Conservation (phyloP, 2,888 invertebrate species). For the Caenorhabditis japonica region DNA sequence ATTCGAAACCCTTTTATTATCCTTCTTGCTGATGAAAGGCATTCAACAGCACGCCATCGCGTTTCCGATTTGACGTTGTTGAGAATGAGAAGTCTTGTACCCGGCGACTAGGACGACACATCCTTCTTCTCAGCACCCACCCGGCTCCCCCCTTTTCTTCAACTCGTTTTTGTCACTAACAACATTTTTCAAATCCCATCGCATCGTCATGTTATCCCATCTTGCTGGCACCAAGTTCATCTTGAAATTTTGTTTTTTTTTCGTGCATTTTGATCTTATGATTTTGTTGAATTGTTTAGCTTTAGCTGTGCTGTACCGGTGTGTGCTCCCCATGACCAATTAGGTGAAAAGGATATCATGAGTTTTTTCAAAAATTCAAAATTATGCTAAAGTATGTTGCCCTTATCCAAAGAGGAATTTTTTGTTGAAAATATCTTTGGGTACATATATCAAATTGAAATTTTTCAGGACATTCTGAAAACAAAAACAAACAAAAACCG, state of each 20-base stretch:
- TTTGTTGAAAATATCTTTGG: no score
- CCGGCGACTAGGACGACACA: constrained; percentile 43
- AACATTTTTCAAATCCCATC: constrained; percentile 43
- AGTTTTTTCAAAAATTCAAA: constrained; percentile 18
- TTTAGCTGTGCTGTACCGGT: no score
- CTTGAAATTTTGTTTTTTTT: constrained; percentile 16
- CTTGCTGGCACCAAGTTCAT: constrained; percentile 34
- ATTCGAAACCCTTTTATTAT: constrained; percentile 56
- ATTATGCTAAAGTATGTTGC: constrained; percentile 32
- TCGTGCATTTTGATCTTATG: background rate
- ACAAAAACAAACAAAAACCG: no score
- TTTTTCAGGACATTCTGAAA: no score
- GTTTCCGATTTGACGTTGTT: constrained; percentile 53
- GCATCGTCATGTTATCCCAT: constrained; percentile 1
- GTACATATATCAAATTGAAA: no score
- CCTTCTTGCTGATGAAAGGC: constrained; percentile 57
- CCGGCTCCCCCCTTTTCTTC: constrained; percentile 18
- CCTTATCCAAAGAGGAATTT: background rate
- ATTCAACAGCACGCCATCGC: constrained; percentile 58
- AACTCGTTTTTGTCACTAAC: constrained; percentile 53
- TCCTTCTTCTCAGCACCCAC: constrained; percentile 28
- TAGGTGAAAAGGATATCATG: constrained; percentile 19
- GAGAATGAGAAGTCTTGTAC: constrained; percentile 35
- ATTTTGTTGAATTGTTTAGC: background rate
- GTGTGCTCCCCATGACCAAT: no score